A percentile compares a stretch with the other conserved stretches of the same genome.
phyloP scores from a whole-genome alignment of 2,113 vertebrate species.

The Taxidea taxus region DNA sequence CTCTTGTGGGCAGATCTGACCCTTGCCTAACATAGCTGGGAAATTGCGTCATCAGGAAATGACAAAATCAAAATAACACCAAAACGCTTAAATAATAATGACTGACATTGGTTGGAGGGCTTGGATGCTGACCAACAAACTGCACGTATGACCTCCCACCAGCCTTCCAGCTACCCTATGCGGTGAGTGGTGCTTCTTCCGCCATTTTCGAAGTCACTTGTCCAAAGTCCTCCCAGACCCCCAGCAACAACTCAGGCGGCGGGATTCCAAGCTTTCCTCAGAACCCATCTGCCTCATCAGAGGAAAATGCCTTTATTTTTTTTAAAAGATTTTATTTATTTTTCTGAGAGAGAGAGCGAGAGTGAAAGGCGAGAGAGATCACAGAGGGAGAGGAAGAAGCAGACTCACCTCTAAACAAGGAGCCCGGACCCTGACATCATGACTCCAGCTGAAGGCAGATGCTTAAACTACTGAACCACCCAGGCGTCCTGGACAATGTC shows the following conservation, averaged over 20 bases:
- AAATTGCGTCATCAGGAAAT: background rate
- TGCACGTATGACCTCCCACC: background rate
- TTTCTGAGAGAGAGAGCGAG: too few relatives aligned
- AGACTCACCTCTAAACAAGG: too few relatives aligned
- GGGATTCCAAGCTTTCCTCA: background rate
- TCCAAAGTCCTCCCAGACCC: background rate
- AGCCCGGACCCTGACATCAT: too few relatives aligned
- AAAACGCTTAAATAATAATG: background rate
- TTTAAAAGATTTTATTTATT: too few relatives aligned
- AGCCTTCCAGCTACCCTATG: too few relatives aligned
- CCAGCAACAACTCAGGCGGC: background rate
- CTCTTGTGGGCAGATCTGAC: constrained; percentile 5
- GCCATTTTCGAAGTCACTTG: background rate
- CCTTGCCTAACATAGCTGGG: background rate
- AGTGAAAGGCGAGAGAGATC: too few relatives aligned
- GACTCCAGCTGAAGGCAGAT: too few relatives aligned
- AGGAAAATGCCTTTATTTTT: background rate
- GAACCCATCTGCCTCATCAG: background rate
- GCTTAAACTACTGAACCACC: too few relatives aligned
- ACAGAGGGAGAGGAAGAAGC: too few relatives aligned
- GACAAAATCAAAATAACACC: background rate
- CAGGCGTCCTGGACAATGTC: background rate
- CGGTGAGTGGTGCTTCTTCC: too few relatives aligned
- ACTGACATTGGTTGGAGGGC: background rate
- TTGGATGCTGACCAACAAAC: background rate